Conservation (phyloP, 2,888 invertebrate genomes). For the Vanessa cardui region DNA sequence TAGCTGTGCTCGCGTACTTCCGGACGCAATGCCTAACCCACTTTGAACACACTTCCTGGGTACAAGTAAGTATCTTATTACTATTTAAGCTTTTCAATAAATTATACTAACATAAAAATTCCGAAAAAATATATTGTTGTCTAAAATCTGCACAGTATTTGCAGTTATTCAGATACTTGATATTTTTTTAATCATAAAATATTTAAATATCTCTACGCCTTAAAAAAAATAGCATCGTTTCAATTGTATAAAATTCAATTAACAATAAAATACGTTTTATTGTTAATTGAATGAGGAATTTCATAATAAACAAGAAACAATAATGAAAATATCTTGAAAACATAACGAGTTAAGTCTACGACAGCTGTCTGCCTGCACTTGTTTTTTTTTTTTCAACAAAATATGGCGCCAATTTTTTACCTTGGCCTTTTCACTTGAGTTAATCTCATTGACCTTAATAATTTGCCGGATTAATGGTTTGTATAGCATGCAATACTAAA, state of each 20-base stretch:
- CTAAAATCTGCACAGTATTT: no score
- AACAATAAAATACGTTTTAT: no score
- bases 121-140: no score
- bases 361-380: not conserved
- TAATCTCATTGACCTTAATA: constrained; percentile 46
- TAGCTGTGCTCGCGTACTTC: constrained; percentile 87
- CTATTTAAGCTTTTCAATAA: no score
- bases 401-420: constrained; percentile 38
- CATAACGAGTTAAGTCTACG: not conserved
- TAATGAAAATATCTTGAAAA: not conserved
- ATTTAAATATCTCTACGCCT: no score
- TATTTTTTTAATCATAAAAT: no score
- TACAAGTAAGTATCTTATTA: constrained; percentile 62
- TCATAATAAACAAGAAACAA: not conserved
- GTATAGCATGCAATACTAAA: not conserved
- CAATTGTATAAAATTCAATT: no score
- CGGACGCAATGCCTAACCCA: constrained; percentile 82
- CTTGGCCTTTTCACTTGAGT: constrained; percentile 46
- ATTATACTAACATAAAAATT: no score
- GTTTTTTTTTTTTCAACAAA: not conserved
- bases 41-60: constrained; percentile 69
- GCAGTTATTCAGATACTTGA: no score
- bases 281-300: no score
- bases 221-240: no score
- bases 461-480: constrained; percentile 37